Percentiles rank a stretch among this genome's conserved stretches.
phyloP scores from a whole-genome alignment of 2,888 invertebrate genomes.

The Acleris literana region DNA sequence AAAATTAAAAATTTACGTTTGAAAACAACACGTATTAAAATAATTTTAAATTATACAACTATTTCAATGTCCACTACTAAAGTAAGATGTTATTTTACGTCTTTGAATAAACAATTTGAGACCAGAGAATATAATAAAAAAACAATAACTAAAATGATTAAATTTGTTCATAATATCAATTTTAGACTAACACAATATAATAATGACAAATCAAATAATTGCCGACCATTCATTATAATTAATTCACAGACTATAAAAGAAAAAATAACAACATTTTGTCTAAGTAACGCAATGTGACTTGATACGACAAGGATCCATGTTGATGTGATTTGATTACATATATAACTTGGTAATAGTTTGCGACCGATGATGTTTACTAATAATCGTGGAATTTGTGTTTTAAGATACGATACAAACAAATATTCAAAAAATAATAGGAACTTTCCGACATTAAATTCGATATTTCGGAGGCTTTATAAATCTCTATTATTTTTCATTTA shows the following conservation, averaged over 20 bases:
- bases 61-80: too few relatives aligned
- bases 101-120: constrained; percentile 38
- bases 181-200: background rate
- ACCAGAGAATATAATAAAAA: constrained; percentile 5
- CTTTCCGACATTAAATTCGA: too few relatives aligned
- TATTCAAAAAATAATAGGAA: background rate
- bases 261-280: constrained; percentile 7
- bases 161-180: background rate
- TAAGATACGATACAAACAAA: background rate
- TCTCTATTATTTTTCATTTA: too few relatives aligned
- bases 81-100: too few relatives aligned
- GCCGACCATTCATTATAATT: constrained; percentile 15
- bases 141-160: background rate
- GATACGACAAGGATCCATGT: constrained; percentile 9
- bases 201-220: constrained; percentile 21
- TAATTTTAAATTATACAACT: constrained; percentile 30
- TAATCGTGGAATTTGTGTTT: constrained; percentile 11
- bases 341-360: constrained; percentile 10
- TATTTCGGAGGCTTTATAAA: too few relatives aligned
- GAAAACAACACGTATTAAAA: constrained; percentile 6
- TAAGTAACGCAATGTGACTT: background rate
- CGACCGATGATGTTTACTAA: background rate
- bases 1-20: constrained; percentile 10
- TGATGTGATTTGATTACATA: background rate
- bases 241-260: background rate